Base-by-base conservation (phyloP, 2,113 vertebrate genomes). In the Pelusios castaneus region DNA sequence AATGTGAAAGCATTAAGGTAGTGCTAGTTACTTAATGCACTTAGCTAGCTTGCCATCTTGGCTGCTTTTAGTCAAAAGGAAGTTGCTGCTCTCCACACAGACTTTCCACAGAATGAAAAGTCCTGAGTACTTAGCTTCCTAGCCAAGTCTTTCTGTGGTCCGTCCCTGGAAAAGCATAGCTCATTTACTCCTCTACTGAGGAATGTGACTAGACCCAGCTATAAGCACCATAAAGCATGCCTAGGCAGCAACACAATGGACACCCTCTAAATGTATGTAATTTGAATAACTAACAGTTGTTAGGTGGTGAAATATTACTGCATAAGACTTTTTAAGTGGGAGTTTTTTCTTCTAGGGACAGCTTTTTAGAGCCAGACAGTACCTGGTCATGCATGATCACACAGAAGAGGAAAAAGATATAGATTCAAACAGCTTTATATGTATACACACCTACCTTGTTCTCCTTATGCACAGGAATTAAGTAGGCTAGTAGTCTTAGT, bases 301-400 rank as follows among this genome's bases (percentile, higher is more conserved):
- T 81, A 81, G 21, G 5, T 5, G 43, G 24, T 21, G 45, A 87
- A 78, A 55, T 63, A 75, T 63, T 84, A 52, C 45, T 9, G 51
- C 27, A 41, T 80, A 3, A 41, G 51, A 38, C 34, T 13, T 21
- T 41, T 54, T 9, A 41, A 5, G 4, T 10, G 81, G 60, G 10
- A 31, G 51, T 77, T 85, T n/a, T 5, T 17, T n/a, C 63, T 5
- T 3, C 10, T 4, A 47, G 1, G 12, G 45, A 31, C 17, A 41
- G 0, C 7, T 86, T 88, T 41, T 49, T 24, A 41, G 49, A 82
- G 19, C 2, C 1, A 47, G 8, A 43, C n/a, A 0, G 0, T 13
- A 82, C 5, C 11, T 22, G 11, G 60, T 10, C 34, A 7, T n/a
- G 8, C 41, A 31, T 10, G 7, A 70, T 52, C 82, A 1, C 24